Evolutionary conservation across 2,797 vertebrate genomes (phyloP).

Genomic region (Pelodytes ibericus): DNA sequence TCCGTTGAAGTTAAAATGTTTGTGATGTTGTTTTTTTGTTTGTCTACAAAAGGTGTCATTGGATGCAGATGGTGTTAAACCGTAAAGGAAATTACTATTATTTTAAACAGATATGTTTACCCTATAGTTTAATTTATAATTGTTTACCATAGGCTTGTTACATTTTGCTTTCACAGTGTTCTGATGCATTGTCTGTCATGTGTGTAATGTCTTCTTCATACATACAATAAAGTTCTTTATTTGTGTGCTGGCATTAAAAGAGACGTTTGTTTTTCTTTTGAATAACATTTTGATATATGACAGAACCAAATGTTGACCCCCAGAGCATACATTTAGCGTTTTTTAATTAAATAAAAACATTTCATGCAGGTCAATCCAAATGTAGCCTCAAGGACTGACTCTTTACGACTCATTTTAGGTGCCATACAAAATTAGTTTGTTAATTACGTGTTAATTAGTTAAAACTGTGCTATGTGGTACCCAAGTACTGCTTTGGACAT

Average conservation of each 20-base stretch:
- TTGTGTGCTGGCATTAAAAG: slow-evolving; percentile 8
- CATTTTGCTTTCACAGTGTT: slow-evolving; percentile 18
- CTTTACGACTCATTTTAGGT: too few species aligned
- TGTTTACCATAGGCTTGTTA: background rate
- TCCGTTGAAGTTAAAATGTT: background rate
- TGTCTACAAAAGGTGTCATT: slow-evolving; percentile 2
- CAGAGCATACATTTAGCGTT: too few species aligned
- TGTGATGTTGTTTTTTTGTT: background rate
- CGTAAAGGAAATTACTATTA: background rate
- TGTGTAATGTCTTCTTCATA: background rate
- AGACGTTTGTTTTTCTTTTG: too few species aligned
- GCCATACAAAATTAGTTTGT: too few species aligned
- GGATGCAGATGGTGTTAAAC: background rate
- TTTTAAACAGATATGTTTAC: background rate
- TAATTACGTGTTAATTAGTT: too few species aligned
- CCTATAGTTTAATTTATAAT: background rate
- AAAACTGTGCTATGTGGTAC: too few species aligned
- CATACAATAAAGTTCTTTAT: slow-evolving; percentile 18
- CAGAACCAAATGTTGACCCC: too few species aligned
- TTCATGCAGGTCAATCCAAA: too few species aligned
- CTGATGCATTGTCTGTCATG: background rate
- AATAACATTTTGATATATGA: too few species aligned
- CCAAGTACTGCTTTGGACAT: too few species aligned
- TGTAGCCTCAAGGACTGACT: too few species aligned
- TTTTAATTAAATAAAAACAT: too few species aligned